A percentile compares a stretch with the other conserved stretches of the same genome.
Evolutionary conservation across 53 echinoderm and acorn worm genomes (phyloP).

Genomic region (Hippasteria phrygiana): DNA sequence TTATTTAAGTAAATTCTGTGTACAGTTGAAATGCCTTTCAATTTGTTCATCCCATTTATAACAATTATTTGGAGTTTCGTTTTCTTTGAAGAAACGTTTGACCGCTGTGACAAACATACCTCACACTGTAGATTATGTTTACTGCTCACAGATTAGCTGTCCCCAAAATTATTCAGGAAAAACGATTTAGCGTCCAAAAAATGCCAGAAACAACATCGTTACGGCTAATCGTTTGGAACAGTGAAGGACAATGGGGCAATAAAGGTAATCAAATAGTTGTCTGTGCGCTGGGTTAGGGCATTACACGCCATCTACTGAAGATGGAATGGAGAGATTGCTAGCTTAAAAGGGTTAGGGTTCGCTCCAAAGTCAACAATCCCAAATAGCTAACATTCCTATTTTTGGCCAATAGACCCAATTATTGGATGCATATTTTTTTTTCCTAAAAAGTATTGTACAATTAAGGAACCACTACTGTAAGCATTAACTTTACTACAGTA

Average conservation of each 20-base stretch:
- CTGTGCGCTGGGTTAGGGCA: background rate
- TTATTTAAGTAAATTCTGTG: too few species aligned
- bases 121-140: background rate
- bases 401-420: background rate
- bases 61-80: too few species aligned
- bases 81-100: too few species aligned
- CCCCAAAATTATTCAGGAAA: too few species aligned
- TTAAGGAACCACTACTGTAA: too few species aligned
- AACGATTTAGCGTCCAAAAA: background rate
- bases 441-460: too few species aligned
- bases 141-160: too few species aligned
- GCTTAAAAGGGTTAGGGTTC: background rate
- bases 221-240: background rate
- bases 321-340: background rate
- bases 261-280: background rate
- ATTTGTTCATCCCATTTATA: too few species aligned
- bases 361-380: background rate
- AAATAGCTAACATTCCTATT: conserved; percentile 9
- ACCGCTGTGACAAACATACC: background rate
- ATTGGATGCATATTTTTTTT: too few species aligned
- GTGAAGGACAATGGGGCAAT: conserved; percentile 8
- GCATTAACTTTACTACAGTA: too few species aligned
- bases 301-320: background rate
- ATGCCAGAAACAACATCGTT: conserved; percentile 1
- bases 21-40: too few species aligned